Evolutionary conservation across 2,113 vertebrate species (phyloP).

Genomic region (Gorilla gorilla): DNA sequence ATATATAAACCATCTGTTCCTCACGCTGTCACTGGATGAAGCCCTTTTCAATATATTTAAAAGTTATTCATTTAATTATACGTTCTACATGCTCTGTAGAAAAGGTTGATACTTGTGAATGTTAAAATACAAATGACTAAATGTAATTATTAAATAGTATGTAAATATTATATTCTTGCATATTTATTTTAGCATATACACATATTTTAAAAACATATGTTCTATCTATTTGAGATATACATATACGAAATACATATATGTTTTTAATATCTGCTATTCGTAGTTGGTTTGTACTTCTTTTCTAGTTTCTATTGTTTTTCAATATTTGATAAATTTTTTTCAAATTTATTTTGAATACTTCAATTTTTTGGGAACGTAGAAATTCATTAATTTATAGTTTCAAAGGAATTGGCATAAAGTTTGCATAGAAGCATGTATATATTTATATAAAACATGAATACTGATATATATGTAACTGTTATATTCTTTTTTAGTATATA

Average conservation of each 20-base stretch:
- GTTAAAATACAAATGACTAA: background rate
- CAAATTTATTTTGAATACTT: background rate
- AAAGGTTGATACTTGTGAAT: background rate
- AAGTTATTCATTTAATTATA: background rate
- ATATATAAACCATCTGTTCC: background rate
- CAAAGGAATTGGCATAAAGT: background rate
- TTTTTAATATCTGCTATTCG: background rate
- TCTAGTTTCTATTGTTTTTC: background rate
- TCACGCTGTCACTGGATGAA: background rate
- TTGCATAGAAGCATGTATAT: background rate
- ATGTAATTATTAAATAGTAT: background rate
- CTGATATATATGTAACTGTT: background rate
- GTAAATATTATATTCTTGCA: background rate
- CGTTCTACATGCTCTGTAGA: background rate
- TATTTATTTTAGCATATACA: background rate
- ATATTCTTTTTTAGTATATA: background rate
- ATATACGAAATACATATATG: background rate
- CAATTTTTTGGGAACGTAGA: background rate
- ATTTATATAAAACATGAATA: background rate
- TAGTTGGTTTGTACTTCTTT: background rate
- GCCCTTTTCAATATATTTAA: background rate
- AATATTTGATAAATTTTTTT: background rate
- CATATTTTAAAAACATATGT: background rate
- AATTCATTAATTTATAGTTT: background rate
- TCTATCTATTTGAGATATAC: background rate